Conservation (phyloP, 2,797 vertebrate genomes). For the Podarcis siculus region DNA sequence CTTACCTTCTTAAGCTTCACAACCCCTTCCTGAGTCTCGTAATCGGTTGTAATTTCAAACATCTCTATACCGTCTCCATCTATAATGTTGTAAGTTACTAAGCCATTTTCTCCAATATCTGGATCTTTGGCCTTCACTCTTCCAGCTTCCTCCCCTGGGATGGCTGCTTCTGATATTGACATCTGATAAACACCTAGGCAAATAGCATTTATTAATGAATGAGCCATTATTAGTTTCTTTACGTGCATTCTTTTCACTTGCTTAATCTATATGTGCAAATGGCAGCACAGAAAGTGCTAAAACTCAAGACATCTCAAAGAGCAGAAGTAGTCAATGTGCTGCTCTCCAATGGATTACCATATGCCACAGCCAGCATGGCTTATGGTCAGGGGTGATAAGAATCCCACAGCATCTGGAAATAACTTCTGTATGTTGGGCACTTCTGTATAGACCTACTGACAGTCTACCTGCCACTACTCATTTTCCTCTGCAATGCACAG, state of each 20-base stretch:
- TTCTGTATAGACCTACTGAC: background rate
- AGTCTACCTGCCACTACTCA: background rate
- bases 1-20: slow-evolving; percentile 95
- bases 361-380: too few species aligned
- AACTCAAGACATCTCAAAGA: background rate
- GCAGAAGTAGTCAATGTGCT: too few species aligned
- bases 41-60: slow-evolving; percentile 94
- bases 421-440: too few species aligned
- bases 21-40: slow-evolving; percentile 93
- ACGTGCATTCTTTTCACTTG: background rate
- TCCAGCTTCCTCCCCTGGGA: slow-evolving; percentile 88
- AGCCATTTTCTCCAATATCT: slow-evolving; percentile 92
- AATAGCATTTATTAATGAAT: slow-evolving; percentile 21
- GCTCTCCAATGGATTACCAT: too few species aligned
- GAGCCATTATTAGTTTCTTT: background rate
- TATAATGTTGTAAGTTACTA: slow-evolving; percentile 90
- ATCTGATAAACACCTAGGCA: slow-evolving; percentile 89
- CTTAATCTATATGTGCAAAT: background rate
- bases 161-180: slow-evolving; percentile 87
- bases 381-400: too few species aligned
- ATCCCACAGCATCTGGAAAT: too few species aligned
- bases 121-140: slow-evolving; percentile 94
- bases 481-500: background rate
- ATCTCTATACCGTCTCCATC: slow-evolving; percentile 90
- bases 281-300: background rate